These are phyloP conservation scores for Malthinus seriepunctatus DNA, from an alignment of 2,888 invertebrate species.

Conservation along the genomic window DNA sequence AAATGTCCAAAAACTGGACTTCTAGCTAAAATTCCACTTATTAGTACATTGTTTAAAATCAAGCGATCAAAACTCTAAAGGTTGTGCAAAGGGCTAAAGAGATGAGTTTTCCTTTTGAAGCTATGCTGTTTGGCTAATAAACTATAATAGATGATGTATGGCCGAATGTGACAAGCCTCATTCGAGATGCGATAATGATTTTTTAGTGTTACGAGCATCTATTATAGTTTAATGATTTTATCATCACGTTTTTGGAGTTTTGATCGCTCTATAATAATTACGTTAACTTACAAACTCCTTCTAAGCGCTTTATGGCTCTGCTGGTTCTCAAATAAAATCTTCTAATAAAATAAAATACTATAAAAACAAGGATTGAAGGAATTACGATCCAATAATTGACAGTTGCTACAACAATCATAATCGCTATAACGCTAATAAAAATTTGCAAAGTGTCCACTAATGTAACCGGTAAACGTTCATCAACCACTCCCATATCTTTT, in stretches of 20 bases:
- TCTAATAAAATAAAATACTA: conserved; percentile 66
- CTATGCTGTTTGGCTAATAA: too few species aligned
- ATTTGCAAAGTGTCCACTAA: conserved; percentile 59
- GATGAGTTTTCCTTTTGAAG: too few species aligned
- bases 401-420: conserved; percentile 68
- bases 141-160: too few species aligned
- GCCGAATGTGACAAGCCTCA: too few species aligned
- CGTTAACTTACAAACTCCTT: conserved; percentile 54
- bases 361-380: conserved; percentile 62
- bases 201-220: too few species aligned
- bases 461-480: conserved; percentile 59
- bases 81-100: too few species aligned
- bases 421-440: conserved; percentile 68
- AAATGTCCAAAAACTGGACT: conserved; percentile 90
- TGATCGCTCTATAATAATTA: neutral
- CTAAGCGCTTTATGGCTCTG: conserved; percentile 68
- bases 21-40: conserved; percentile 60
- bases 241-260: too few species aligned
- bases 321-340: conserved; percentile 69
- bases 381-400: conserved; percentile 68
- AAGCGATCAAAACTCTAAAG: too few species aligned
- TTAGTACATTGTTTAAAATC: neutral
- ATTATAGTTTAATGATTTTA: too few species aligned
- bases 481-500: conserved; percentile 70
- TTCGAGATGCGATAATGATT: too few species aligned